Conservation (phyloP, 2,888 invertebrate species). For the Clunio marinus region DNA sequence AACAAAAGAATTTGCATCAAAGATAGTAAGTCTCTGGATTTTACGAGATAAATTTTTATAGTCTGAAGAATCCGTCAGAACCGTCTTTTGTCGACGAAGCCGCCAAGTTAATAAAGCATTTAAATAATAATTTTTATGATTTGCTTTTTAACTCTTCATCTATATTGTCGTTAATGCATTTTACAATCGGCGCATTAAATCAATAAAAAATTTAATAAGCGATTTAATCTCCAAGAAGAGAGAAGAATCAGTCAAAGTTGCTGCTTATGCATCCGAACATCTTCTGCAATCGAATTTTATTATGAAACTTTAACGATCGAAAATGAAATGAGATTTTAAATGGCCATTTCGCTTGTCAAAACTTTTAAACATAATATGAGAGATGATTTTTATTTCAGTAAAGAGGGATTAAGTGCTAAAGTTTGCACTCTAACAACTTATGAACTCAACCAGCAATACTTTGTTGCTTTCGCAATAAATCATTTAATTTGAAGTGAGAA, state of each 20-base stretch:
- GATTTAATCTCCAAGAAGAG: conserved; percentile 1
- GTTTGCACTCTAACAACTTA: conserved; percentile 33
- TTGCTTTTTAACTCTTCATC: conserved; percentile 29
- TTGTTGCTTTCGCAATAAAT: not conserved
- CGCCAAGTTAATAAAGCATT: conserved; percentile 35
- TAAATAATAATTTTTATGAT: conserved; percentile 34
- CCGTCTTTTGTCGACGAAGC: conserved; percentile 2
- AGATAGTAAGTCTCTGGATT: not conserved
- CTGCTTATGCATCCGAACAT: conserved; percentile 26
- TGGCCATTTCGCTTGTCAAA: conserved; percentile 33
- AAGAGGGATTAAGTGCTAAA: conserved; percentile 25
- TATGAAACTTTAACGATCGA: conserved; percentile 23
- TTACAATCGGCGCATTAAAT: conserved; percentile 38
- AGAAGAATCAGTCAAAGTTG: not conserved
- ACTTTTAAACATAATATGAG: not conserved
- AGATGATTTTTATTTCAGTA: not conserved
- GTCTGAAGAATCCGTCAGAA: not conserved
- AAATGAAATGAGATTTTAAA: conserved; percentile 33
- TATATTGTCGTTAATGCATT: conserved; percentile 23
- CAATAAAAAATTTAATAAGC: conserved; percentile 30
- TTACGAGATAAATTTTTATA: not conserved
- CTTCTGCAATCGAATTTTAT: conserved; percentile 26
- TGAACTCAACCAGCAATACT: conserved; percentile 16
- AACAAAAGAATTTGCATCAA: not conserved
- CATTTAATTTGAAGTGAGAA: not conserved